phyloP scores from a whole-genome alignment of 2,113 vertebrate genomes.

The Deroptyus accipitrinus region DNA sequence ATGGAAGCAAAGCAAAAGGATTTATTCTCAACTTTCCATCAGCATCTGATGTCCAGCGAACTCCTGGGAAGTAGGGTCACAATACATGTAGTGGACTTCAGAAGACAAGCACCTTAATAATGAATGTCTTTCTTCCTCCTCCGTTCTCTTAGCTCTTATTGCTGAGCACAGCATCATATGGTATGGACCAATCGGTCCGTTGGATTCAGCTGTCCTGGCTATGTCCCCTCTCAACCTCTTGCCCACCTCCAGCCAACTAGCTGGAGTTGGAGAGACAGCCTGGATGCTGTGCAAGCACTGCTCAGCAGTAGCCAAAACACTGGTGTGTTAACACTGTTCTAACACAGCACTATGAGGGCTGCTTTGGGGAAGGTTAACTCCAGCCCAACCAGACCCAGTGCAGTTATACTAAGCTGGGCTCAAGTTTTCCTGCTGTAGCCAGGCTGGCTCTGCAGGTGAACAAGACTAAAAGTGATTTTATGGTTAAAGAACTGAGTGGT shows the following conservation, averaged over 20 bases:
- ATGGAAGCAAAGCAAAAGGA: neutral
- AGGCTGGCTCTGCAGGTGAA: neutral
- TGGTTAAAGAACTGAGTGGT: neutral
- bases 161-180: neutral
- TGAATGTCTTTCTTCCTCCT: neutral
- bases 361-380: neutral
- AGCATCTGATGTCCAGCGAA: neutral
- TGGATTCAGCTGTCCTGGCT: neutral
- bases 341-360: neutral
- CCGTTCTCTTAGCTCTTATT: neutral
- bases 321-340: neutral
- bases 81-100: fast-evolving
- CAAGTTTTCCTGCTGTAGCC: neutral
- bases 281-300: neutral
- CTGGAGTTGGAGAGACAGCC: neutral
- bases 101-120: neutral
- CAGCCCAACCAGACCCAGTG: neutral
- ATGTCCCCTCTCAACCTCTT: neutral
- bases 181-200: neutral
- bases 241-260: no score
- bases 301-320: neutral
- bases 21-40: neutral
- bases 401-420: neutral
- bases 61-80: neutral
- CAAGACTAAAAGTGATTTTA: neutral